A percentile compares a stretch with the other conserved stretches of the same genome.
Evolutionary conservation across 2,888 invertebrate species (phyloP).

Genomic region (Drosophila multiciliata): DNA sequence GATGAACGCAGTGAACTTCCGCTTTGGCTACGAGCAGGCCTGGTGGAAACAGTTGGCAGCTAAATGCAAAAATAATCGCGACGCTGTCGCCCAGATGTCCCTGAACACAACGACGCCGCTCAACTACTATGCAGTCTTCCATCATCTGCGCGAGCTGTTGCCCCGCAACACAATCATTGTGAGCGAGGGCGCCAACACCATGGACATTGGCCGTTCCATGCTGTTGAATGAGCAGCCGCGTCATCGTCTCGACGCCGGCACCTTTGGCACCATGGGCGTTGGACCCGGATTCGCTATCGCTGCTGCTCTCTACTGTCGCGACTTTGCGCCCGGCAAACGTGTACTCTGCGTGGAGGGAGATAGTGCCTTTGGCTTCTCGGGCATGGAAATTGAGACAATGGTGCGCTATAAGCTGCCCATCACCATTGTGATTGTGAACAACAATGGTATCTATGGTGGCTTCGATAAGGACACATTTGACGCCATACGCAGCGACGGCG

Average conservation of each 20-base stretch:
- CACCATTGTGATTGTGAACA: conserved; percentile 95
- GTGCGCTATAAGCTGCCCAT: conserved; percentile 96
- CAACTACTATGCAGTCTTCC: conserved; percentile 97
- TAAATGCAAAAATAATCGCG: conserved; percentile 91
- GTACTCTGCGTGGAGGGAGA: conserved; percentile 98
- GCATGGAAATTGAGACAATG: conserved; percentile 99
- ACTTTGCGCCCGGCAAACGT: conserved; percentile 91
- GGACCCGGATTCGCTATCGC: conserved; percentile 97
- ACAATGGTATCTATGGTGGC: conserved; percentile 97
- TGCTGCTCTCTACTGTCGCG: conserved; percentile 94
- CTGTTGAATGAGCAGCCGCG: conserved; percentile 93
- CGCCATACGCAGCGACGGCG: conserved; percentile 89
- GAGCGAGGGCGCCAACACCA: conserved; percentile 99
- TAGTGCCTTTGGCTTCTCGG: conserved; percentile 99
- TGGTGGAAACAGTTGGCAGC: conserved; percentile 92
- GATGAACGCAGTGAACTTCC: conserved; percentile 87
- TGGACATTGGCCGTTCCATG: conserved; percentile 98
- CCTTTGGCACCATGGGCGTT: conserved; percentile 99
- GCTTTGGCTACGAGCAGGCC: conserved; percentile 86
- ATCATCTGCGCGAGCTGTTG: conserved; percentile 90
- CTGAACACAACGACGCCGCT: conserved; percentile 90
- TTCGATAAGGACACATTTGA: conserved; percentile 91
- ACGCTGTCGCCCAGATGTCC: conserved; percentile 89
- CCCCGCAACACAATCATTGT: conserved; percentile 95
- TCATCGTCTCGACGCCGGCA: conserved; percentile 97